Conservation (phyloP, 2,888 invertebrate species). For the Erpobdella octoculata region DNA sequence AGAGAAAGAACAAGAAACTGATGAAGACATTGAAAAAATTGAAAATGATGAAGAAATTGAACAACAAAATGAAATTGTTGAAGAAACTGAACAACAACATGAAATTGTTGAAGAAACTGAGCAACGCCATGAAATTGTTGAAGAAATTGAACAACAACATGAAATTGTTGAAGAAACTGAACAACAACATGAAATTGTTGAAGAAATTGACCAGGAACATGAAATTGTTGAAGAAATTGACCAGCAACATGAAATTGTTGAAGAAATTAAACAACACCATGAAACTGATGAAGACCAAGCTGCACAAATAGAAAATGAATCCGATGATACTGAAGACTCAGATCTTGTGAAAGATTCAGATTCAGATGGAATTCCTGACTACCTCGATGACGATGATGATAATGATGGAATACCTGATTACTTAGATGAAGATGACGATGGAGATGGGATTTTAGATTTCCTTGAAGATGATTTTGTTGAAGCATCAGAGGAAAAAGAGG, state of each 20-base stretch:
- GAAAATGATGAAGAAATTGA: slow-evolving; percentile 39
- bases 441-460: slow-evolving; percentile 38
- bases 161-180: too few relatives aligned
- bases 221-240: too few relatives aligned
- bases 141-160: too few relatives aligned
- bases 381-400: slow-evolving; percentile 40
- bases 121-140: too few relatives aligned
- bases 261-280: too few relatives aligned
- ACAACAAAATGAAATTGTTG: background rate
- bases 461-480: slow-evolving; percentile 37
- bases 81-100: too few relatives aligned
- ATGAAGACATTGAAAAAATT: slow-evolving; percentile 32
- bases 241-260: too few relatives aligned
- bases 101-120: too few relatives aligned
- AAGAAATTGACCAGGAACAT: too few relatives aligned
- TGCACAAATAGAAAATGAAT: slow-evolving; percentile 6
- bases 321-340: background rate
- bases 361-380: slow-evolving; percentile 33
- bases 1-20: slow-evolving; percentile 33
- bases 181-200: too few relatives aligned
- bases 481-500: too few relatives aligned
- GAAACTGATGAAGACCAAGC: slow-evolving; percentile 20
- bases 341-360: slow-evolving; percentile 28
- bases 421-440: slow-evolving; percentile 40
- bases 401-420: slow-evolving; percentile 35